Conservation (phyloP, 2,888 invertebrate genomes). For the Teleiodes luculella region DNA sequence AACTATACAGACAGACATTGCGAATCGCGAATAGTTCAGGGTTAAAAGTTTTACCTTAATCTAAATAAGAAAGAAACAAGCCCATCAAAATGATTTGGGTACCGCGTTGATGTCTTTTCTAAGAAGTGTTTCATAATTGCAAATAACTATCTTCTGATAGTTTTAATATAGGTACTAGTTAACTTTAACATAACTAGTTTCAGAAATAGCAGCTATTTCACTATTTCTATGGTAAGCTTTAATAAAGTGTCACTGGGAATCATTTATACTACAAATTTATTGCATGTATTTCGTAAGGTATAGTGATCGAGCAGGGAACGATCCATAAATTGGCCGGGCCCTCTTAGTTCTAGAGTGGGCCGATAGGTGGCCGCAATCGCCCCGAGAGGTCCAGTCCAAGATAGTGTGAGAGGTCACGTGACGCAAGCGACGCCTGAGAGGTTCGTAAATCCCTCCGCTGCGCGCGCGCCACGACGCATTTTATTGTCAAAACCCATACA, state of each 20-base stretch:
- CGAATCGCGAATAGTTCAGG: too few relatives aligned
- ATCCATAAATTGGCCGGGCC: constrained; percentile 1
- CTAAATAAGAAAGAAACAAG: too few relatives aligned
- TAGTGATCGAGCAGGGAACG: neutral
- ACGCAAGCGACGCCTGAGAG: constrained; percentile 33
- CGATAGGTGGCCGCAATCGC: constrained; percentile 14
- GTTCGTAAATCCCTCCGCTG: constrained; percentile 65
- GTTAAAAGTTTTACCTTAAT: too few relatives aligned
- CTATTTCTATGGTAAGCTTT: too few relatives aligned
- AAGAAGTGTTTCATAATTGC: too few relatives aligned
- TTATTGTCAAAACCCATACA: constrained; percentile 76
- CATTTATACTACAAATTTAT: neutral
- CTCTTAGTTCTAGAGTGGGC: constrained; percentile 8
- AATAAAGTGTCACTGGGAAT: neutral
- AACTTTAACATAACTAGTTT: too few relatives aligned
- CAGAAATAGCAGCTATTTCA: too few relatives aligned
- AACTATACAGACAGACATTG: too few relatives aligned
- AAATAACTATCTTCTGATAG: too few relatives aligned
- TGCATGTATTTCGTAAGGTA: neutral
- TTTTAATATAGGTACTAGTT: too few relatives aligned
- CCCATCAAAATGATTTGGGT: neutral
- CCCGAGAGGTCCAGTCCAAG: constrained; percentile 6
- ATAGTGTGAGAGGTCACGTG: constrained; percentile 12
- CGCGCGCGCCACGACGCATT: constrained; percentile 57
- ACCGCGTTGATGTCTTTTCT: constrained; percentile 3